phyloP scores from a whole-genome alignment of 2,888 invertebrate species.

The Scrobipalpa atriplicella region DNA sequence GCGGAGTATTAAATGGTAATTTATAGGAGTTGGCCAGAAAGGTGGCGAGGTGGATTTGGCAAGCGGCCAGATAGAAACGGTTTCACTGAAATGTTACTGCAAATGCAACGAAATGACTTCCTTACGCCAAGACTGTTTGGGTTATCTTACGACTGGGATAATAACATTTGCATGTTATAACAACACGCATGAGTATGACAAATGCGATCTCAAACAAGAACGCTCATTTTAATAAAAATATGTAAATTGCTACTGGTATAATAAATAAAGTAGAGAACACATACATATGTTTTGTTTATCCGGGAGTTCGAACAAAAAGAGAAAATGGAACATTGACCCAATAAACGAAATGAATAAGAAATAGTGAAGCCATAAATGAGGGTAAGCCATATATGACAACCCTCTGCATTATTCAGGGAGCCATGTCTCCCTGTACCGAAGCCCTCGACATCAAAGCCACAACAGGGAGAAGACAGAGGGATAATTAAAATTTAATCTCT shows the following conservation, averaged over 20 bases:
- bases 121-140: constrained; percentile 40
- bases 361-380: constrained; percentile 11
- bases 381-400: constrained; percentile 9
- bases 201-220: background rate
- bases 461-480: constrained; percentile 28
- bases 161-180: constrained; percentile 32
- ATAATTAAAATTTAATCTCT: constrained; percentile 37
- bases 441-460: constrained; percentile 36
- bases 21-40: constrained; percentile 54
- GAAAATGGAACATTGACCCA: background rate
- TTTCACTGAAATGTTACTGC: constrained; percentile 61
- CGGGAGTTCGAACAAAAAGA: background rate
- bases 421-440: constrained; percentile 23
- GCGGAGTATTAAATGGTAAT: constrained; percentile 51
- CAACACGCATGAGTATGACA: constrained; percentile 4
- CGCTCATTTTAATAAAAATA: background rate
- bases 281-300: background rate
- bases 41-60: constrained; percentile 61
- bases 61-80: constrained; percentile 55
- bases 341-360: background rate
- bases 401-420: constrained; percentile 28
- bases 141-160: constrained; percentile 29
- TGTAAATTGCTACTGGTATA: too few relatives aligned
- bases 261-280: too few relatives aligned
- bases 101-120: constrained; percentile 53